Evolutionary conservation across 1,140 invertebrate species (phyloP).

Genomic region (Diprion similis): DNA sequence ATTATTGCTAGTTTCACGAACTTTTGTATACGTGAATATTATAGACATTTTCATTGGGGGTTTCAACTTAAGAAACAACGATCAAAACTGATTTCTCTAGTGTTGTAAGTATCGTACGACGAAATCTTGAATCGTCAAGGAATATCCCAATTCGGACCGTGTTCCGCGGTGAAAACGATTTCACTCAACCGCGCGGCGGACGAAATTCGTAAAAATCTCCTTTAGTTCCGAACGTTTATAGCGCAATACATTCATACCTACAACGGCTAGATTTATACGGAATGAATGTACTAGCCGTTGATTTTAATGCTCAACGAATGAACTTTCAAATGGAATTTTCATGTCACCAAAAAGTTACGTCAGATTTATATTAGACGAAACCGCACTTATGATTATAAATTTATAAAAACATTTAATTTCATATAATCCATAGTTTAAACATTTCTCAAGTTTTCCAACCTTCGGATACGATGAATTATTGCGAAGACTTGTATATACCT

Average conservation of each 20-base stretch:
- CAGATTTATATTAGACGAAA: too few relatives aligned
- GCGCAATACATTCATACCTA: too few relatives aligned
- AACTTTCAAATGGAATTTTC: too few relatives aligned
- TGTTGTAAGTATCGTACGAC: neutral
- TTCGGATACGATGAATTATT: neutral
- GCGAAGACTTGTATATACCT: too few relatives aligned
- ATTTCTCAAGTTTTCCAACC: neutral
- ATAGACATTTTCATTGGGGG: too few relatives aligned
- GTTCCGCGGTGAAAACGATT: slow-evolving; percentile 1
- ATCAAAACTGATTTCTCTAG: slow-evolving; percentile 1
- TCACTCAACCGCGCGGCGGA: neutral
- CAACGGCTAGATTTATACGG: too few relatives aligned
- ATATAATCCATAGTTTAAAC: neutral
- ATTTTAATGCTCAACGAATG: too few relatives aligned
- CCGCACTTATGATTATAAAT: neutral
- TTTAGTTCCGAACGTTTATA: too few relatives aligned
- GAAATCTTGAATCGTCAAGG: slow-evolving; percentile 7
- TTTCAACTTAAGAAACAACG: neutral
- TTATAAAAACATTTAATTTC: neutral
- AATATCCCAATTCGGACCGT: neutral
- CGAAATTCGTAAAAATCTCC: neutral
- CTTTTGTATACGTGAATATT: too few relatives aligned
- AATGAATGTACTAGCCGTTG: too few relatives aligned
- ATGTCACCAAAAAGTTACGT: too few relatives aligned
- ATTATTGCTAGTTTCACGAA: too few relatives aligned